Evolutionary conservation across 1,140 invertebrate genomes (phyloP).

Genomic region (Cryptotermes secundus): DNA sequence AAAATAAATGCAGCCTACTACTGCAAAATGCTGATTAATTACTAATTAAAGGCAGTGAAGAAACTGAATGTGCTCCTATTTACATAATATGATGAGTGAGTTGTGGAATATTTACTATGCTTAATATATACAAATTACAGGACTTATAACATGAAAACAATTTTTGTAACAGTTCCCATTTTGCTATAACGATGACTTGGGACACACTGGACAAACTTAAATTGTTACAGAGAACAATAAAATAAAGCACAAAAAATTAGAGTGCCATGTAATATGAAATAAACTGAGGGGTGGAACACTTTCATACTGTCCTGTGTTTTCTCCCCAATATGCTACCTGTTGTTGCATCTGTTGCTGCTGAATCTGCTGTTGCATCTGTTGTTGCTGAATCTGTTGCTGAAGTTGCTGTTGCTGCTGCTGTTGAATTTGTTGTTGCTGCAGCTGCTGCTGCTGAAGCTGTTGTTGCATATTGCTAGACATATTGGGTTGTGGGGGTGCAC

Average conservation of each 20-base stretch:
- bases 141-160: not conserved
- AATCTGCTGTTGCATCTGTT: constrained; percentile 31
- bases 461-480: constrained; percentile 37
- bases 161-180: not conserved
- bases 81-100: not conserved
- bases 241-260: not conserved
- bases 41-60: not conserved
- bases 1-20: too few relatives aligned
- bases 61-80: not conserved
- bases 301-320: not conserved
- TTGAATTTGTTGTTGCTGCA: constrained; percentile 54
- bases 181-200: not conserved
- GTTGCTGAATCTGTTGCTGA: constrained; percentile 45
- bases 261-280: not conserved
- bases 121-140: not conserved
- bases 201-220: not conserved
- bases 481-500: constrained; percentile 21
- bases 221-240: not conserved
- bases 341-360: constrained; percentile 32
- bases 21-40: not conserved
- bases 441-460: constrained; percentile 50
- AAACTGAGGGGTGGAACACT: not conserved
- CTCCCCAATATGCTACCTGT: constrained; percentile 27
- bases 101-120: not conserved
- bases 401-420: constrained; percentile 54